Conservation (phyloP, 23 tunicate species). For the Phallusia fumigata region DNA sequence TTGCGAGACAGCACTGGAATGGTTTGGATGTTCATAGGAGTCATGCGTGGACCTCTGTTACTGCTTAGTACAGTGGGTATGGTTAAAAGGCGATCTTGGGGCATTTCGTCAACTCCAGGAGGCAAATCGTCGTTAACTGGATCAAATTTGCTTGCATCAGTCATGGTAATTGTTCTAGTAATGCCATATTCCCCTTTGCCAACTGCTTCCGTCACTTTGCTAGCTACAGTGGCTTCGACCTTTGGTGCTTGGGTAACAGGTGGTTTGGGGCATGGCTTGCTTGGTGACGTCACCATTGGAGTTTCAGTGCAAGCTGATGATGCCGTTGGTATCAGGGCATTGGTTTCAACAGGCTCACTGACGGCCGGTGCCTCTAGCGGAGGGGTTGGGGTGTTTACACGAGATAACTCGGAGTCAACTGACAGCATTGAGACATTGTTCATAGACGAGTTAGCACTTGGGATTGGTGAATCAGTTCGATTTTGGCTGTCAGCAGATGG, state of each 20-base stretch:
- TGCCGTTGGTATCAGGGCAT: neutral
- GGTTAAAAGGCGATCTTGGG: slow-evolving; percentile 5
- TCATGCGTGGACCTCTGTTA: neutral
- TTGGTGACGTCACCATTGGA: slow-evolving; percentile 83
- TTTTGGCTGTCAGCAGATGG: slow-evolving; percentile 28
- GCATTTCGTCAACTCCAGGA: neutral
- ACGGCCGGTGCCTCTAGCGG: slow-evolving; percentile 20
- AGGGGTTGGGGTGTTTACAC: slow-evolving; percentile 50
- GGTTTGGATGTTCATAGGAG: slow-evolving; percentile 34
- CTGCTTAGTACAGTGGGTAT: slow-evolving; percentile 45
- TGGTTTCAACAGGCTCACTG: neutral
- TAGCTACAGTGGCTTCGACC: neutral
- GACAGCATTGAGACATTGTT: slow-evolving; percentile 64
- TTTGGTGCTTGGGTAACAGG: neutral
- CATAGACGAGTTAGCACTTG: slow-evolving; percentile 41
- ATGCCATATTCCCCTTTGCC: slow-evolving; percentile 39
- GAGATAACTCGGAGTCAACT: slow-evolving; percentile 45
- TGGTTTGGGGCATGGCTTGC: slow-evolving; percentile 12
- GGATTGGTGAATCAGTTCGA: slow-evolving; percentile 42
- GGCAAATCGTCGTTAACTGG: neutral
- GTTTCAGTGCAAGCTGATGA: slow-evolving; percentile 22
- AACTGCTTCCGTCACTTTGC: neutral
- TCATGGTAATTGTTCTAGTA: slow-evolving; percentile 36
- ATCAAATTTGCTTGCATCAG: slow-evolving; percentile 20
- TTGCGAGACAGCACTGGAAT: slow-evolving; percentile 54